Evolutionary conservation across 2,888 invertebrate species (phyloP), one percentile per base, ranked within the genome.

Genomic region (Notocelia uddmanniana): DNA sequence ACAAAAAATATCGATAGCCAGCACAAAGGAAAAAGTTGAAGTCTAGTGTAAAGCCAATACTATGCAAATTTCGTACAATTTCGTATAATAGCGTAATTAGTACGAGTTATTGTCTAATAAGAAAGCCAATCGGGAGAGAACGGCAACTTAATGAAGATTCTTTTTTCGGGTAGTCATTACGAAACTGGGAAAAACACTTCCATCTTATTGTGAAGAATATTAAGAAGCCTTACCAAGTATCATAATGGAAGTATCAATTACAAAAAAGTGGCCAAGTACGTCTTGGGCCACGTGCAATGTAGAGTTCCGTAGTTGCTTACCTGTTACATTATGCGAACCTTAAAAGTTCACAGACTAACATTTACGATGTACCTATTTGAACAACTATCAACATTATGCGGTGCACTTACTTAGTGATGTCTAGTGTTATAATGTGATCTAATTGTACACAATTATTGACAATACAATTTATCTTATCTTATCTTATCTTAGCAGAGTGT

Each of bases 11-110:
- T 1, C 18, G 5, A 37, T 13, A 48, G 8, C 9, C 50, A 21
- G 8, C 19, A 8, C 19, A 18, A 50, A 50, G 18, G 19, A 11
- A 34, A 64, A 64, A 8, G 10, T 50, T 23, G 18, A 50, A 48
- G 19, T n/a, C 48, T 55, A 68, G 45, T 48, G 62, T 55, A 57
- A 71, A 68, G 15, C 62, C 50, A 68, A 72, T 72, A 68, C 34
- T 67, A 72, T 72, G 72, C 62, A 72, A 72, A 72, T 72, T 62
- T 50, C 37, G 54, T 60, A 68, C 72, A 62, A 72, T 67, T 72
- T 52, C 15, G 48, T 26, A 37, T 72, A 62, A 72, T 62, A 55
- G 68, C 72, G 62, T 62, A 68, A 72, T 72, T 72, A 72, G 67
- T 41, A 13, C n/a, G 62, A 72, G 72, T 68, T 72, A 72, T 72